Base-by-base conservation (phyloP, 1,140 invertebrate genomes). In the Galleria mellonella region DNA sequence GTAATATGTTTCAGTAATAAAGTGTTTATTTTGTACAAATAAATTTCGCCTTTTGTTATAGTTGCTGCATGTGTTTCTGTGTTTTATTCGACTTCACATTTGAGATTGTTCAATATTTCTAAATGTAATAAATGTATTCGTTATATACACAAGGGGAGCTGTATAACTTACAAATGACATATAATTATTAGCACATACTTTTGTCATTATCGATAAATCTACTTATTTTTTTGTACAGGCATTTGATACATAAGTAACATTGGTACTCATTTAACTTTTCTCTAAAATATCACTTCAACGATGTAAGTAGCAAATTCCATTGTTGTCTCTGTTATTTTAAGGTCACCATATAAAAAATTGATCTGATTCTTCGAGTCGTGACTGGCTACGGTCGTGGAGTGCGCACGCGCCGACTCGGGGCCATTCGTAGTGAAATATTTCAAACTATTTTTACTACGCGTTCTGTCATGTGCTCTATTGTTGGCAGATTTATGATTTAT, bases 401-500 rank as follows among this genome's bases (percentile, higher is more conserved):
- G 70, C 70, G 76, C 76, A 78, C 78, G 75, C 73, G 78, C 70
- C 62, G 70, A 42, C 55, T 68, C 59, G 67, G 60, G 72, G 72
- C 59, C 74, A 55, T 57, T 54, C 48, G 52, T 49, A 53, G 65
- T 61, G 56, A 74, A 68, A 62, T 71, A 70, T 70, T 74, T 68
- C 53, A 65, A 67, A 67, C 57, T 63, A 62, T 62, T 62, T 66
- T 55, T 46, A 47, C 49, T 66, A 53, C 62, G 56, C 55, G 62
- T 52, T 58, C 59, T 81, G 74, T 72, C 76, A 71, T 76, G 50
- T 71, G 66, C 53, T 55, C 62, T 51, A 81, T 81, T 79, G 74
- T 79, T 72, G 51, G 51, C 62, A 47, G 60, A 55, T 64, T 72
- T 70, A 71, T 78, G 72, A 83, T 84, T 84, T 67, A 74, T 71